These are phyloP conservation scores for Parazoanthus darwini DNA, from an alignment of 92 coral and sea anemone genomes.

Conservation along the genomic window DNA sequence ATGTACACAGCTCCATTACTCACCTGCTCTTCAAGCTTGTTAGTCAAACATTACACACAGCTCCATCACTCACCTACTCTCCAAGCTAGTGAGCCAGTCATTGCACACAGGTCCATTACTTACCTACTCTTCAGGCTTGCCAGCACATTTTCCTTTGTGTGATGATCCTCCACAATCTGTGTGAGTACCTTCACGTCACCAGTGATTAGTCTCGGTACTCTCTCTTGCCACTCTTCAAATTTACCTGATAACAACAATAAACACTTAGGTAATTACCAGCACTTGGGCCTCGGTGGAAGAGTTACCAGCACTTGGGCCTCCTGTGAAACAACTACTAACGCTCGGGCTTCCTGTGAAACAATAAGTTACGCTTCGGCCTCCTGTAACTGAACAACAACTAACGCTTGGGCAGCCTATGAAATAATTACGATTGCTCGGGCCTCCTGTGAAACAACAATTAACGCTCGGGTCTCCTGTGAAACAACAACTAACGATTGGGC, in stretches of 20 bases:
- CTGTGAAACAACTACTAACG: no score
- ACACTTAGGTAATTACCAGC: not conserved
- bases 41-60: conserved; percentile 22
- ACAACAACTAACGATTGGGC: no score
- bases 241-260: conserved; percentile 51
- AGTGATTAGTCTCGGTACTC: conserved; percentile 79
- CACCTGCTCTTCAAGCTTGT: conserved; percentile 87
- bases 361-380: no score
- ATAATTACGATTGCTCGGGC: no score
- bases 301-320: no score
- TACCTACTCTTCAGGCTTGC: conserved; percentile 88
- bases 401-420: no score
- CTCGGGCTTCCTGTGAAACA: no score
- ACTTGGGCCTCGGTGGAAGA: no score
- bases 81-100: conserved; percentile 68
- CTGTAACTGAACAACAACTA: no score
- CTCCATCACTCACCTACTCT: conserved; percentile 65
- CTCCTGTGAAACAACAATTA: no score
- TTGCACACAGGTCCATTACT: conserved; percentile 63
- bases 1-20: not conserved
- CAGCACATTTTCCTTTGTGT: conserved; percentile 78
- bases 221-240: conserved; percentile 72
- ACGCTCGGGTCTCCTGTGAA: no score
- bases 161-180: conserved; percentile 79
- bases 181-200: conserved; percentile 79